These are phyloP conservation scores for Lanistes nyassanus DNA, from an alignment of 1,140 invertebrate species.

Conservation along the genomic window DNA sequence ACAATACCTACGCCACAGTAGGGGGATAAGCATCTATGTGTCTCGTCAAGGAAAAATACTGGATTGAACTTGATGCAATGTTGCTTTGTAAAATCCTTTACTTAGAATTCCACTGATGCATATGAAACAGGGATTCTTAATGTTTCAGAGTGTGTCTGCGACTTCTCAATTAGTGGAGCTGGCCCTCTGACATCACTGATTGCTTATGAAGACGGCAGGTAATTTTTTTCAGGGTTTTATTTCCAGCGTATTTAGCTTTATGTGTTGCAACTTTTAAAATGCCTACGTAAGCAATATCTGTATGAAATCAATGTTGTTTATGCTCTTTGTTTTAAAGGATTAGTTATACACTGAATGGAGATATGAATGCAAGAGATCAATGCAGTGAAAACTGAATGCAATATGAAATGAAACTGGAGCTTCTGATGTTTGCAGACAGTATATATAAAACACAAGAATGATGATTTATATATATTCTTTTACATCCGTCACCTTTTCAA, in stretches of 20 bases:
- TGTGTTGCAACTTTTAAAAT: background rate
- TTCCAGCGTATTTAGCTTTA: background rate
- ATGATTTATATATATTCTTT: too few relatives aligned
- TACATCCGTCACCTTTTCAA: background rate
- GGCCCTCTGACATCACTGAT: conserved; percentile 56
- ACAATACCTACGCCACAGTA: too few relatives aligned
- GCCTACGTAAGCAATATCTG: background rate
- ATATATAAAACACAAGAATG: too few relatives aligned
- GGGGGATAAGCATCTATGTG: background rate
- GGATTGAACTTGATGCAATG: background rate
- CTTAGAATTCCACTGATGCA: background rate
- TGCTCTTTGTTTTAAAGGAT: background rate
- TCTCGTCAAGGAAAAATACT: background rate
- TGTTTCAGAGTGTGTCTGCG: conserved; percentile 42
- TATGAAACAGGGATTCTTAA: background rate
- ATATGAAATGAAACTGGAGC: too few relatives aligned
- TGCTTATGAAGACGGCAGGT: conserved; percentile 54
- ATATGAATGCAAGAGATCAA: background rate
- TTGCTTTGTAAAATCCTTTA: conserved; percentile 6
- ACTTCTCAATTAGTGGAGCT: conserved; percentile 43
- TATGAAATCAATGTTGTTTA: too few relatives aligned
- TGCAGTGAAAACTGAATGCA: background rate
- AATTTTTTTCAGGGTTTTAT: background rate
- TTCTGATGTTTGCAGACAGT: too few relatives aligned
- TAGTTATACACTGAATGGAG: background rate